Base-by-base conservation (phyloP, 2,888 invertebrate genomes). In the Caenorhabditis sp. region DNA sequence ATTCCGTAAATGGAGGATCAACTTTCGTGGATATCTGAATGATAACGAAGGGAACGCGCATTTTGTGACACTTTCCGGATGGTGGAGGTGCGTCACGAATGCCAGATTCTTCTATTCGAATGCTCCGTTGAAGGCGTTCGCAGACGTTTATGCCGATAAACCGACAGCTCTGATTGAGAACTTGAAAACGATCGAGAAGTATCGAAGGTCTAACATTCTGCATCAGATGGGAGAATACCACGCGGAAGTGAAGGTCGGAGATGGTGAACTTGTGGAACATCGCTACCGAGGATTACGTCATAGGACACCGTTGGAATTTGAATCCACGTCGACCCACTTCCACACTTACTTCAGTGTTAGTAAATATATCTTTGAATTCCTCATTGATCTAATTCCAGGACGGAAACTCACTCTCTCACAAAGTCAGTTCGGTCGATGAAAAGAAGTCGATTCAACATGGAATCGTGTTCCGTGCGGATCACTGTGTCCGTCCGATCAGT, bases 1-100 rank as follows among this genome's bases (percentile, higher is more conserved):
- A 2, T 85, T 85, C 65, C 52, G 83, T 8, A 48, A 66, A 59
- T 85, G 85, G 84, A 43, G 86, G 17, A 58, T 86, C 13, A 76
- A 76, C 13, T 82, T 82, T 55, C 77, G 78, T 41, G 86, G 86
- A 55, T 53, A 77, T 72, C 63, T 86, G 56, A 53, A 52, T 9
- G 61, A 73, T 22, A 32, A 8, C 17, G 27, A 35, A 20, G 68
- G 56, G 7, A 55, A 72, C 15, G 27, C 35, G 5, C 55, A 65
- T 15, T 82, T 80, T 27, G 50, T 82, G 0, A 56, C 48, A 13
- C 13, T 84, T 15, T 70, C 63, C 13, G 84, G 84, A 20, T 84
- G 82, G 82, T 84, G 82, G 82, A 80, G 78, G 58, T 61, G 80
- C 30, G 72, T 76, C 1, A 72, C 82, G 2, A 80, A 81, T 61